A percentile compares a stretch with the other conserved stretches of the same genome.
Evolutionary conservation across 2,888 invertebrate species (phyloP).

Genomic region (Leptogaster cylindrica): DNA sequence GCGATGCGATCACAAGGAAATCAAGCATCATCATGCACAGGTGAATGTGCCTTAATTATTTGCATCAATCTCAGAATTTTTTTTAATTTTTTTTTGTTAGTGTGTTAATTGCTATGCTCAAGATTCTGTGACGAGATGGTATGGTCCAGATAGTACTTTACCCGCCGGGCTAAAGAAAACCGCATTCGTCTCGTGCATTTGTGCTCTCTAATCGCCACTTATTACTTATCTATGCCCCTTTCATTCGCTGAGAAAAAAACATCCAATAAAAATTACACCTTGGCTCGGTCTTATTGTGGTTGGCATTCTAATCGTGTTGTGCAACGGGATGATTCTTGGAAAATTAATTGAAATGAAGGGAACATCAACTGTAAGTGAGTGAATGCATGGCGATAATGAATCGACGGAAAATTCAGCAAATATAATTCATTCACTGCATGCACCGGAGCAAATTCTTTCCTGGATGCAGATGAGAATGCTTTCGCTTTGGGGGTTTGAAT

Average conservation of each 20-base stretch:
- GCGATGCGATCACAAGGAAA: conserved; percentile 7
- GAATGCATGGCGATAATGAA: conserved; percentile 3
- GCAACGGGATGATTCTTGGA: conserved; percentile 3
- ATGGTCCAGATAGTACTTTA: conserved; percentile 42
- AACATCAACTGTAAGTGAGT: not conserved
- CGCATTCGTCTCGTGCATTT: not conserved
- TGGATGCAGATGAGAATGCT: no score
- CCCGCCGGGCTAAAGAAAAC: conserved; percentile 19
- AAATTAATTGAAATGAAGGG: conserved; percentile 25
- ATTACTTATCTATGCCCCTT: not conserved
- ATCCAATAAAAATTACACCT: conserved; percentile 18
- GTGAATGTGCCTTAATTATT: conserved; percentile 37
- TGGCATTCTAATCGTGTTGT: conserved; percentile 17
- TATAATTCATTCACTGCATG: conserved; percentile 29
- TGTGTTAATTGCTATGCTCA: conserved; percentile 45
- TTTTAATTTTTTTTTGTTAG: no score
- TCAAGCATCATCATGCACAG: conserved; percentile 21
- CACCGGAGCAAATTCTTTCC: not conserved
- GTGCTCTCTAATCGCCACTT: not conserved
- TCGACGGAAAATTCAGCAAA: conserved; percentile 3
- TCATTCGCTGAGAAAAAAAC: conserved; percentile 4
- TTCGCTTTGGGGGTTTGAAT: no score
- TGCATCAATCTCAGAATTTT: conserved; percentile 10
- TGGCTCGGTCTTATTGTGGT: not conserved
- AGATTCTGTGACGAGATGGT: conserved; percentile 47